These are phyloP conservation scores for Etheostoma spectabile DNA, from an alignment of 2,113 vertebrate genomes.

Conservation along the genomic window DNA sequence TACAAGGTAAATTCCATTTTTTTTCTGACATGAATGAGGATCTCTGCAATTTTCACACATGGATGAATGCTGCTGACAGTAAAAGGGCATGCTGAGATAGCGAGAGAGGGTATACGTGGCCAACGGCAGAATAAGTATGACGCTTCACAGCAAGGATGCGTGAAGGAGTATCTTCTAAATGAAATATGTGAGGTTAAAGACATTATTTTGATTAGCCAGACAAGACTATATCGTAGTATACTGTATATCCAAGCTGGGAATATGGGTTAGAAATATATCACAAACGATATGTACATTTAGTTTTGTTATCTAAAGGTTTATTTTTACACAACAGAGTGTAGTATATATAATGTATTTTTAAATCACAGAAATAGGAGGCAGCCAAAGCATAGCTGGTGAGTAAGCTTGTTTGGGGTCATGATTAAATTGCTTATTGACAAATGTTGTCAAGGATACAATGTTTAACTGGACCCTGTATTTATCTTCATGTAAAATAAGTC, in stretches of 20 bases:
- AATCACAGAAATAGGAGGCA: neutral
- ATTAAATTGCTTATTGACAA: slow-evolving; percentile 45
- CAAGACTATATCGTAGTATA: neutral
- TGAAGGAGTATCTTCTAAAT: slow-evolving; percentile 6
- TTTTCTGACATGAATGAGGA: neutral
- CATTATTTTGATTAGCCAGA: slow-evolving; percentile 17
- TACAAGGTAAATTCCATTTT: neutral
- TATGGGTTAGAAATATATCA: neutral
- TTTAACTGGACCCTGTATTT: slow-evolving; percentile 8
- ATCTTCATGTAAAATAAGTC: slow-evolving; percentile 6
- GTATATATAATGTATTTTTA: slow-evolving; percentile 30
- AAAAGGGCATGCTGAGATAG: neutral
- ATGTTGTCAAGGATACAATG: slow-evolving; percentile 39
- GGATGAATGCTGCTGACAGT: slow-evolving; percentile 12
- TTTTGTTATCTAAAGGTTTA: neutral
- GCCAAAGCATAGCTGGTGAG: slow-evolving; percentile 14
- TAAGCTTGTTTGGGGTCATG: slow-evolving; percentile 37
- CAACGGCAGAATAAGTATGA: neutral
- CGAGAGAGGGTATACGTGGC: neutral
- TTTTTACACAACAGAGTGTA: neutral
- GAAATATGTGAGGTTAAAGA: slow-evolving; percentile 26
- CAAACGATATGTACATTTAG: neutral
- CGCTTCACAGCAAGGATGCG: slow-evolving; percentile 3
- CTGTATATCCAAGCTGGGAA: neutral
- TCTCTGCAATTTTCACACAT: neutral